Percentiles rank a stretch among this genome's conserved stretches.
Conservation (phyloP, 2,113 vertebrate species). For the Rissa tridactyla region DNA sequence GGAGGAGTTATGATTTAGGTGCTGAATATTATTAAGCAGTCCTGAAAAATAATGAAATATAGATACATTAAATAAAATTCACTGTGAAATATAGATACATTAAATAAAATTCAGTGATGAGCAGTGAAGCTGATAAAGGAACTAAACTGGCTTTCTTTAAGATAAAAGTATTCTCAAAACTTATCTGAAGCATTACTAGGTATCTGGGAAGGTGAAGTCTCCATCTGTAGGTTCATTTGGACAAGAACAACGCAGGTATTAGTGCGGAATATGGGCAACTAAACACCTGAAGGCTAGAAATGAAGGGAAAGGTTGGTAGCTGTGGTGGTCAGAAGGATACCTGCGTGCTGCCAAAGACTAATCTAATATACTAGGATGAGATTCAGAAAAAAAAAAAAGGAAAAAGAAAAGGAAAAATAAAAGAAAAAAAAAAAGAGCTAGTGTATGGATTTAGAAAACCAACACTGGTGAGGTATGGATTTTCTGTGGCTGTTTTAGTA, state of each 20-base stretch:
- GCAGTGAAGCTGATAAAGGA: background rate
- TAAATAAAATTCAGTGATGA: background rate
- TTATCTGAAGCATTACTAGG: background rate
- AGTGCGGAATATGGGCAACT: fast-evolving
- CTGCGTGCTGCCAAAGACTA: background rate
- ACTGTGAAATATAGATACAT: background rate
- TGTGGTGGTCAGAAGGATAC: background rate
- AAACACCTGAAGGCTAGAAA: background rate
- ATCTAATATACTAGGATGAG: background rate
- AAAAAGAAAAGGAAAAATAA: background rate
- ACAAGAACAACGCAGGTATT: background rate
- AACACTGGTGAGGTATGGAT: background rate
- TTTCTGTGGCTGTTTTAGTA: background rate
- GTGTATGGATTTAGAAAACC: background rate
- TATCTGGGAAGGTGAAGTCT: background rate
- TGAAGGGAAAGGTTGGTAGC: background rate
- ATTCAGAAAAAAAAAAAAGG: background rate
- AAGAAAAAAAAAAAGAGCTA: too few relatives aligned
- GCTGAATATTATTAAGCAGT: background rate
- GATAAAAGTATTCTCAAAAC: background rate
- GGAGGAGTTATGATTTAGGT: background rate
- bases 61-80: background rate
- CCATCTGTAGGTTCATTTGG: background rate
- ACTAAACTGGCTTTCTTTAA: background rate
- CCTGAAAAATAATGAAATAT: background rate